These are phyloP conservation scores for Burhinus oedicnemus DNA, from an alignment of 2,113 vertebrate species.

Conservation along the genomic window DNA sequence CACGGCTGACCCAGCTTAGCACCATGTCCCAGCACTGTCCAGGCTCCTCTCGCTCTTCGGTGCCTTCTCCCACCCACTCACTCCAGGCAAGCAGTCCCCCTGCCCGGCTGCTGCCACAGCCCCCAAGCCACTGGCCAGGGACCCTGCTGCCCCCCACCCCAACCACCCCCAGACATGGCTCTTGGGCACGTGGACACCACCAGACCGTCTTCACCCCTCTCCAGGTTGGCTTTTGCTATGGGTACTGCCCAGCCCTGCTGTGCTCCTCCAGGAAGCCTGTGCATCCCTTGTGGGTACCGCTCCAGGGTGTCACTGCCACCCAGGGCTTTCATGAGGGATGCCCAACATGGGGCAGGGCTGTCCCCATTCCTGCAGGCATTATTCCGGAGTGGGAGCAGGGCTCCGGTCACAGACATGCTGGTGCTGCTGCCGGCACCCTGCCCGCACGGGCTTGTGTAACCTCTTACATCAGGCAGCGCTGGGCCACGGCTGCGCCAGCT, in stretches of 20 bases:
- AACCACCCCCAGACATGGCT: neutral
- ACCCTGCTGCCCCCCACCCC: too few species aligned
- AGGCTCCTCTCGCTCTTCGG: neutral
- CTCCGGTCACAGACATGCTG: neutral
- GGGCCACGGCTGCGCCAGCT: neutral
- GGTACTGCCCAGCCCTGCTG: rapidly evolving
- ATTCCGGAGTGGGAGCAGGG: neutral
- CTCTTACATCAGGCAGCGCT: neutral
- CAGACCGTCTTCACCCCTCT: neutral
- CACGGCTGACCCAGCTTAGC: neutral
- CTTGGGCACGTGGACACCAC: neutral
- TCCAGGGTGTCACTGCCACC: neutral
- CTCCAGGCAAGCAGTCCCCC: neutral
- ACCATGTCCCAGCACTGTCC: rapidly evolving
- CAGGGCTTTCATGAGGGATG: neutral
- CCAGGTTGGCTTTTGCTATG: neutral
- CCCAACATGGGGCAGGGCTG: neutral
- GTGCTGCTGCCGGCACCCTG: neutral
- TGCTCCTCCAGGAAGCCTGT: neutral
- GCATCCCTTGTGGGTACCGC: neutral
- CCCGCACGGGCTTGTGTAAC: neutral
- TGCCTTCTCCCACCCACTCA: neutral
- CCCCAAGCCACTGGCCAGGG: neutral
- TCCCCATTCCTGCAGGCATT: neutral
- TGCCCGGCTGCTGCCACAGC: neutral